Evolutionary conservation across 2,888 invertebrate species (phyloP).

Genomic region (Itoplectis maculator): DNA sequence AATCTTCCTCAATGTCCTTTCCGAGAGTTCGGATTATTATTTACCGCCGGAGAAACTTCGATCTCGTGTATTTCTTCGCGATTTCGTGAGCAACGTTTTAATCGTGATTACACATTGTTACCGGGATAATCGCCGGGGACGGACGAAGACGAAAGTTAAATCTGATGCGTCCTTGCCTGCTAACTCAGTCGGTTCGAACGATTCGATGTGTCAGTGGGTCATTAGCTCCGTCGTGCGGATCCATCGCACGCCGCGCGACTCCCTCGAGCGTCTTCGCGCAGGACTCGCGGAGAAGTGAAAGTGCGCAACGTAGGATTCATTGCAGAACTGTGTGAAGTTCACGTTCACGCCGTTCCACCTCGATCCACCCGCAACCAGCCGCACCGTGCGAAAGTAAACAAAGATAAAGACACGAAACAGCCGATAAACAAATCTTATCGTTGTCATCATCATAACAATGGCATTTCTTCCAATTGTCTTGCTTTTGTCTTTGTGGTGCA

Average conservation of each 20-base stretch:
- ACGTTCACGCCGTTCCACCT: conserved; percentile 79
- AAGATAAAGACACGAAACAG: background rate
- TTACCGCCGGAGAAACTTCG: background rate
- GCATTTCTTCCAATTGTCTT: conserved; percentile 4
- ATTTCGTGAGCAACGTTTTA: background rate
- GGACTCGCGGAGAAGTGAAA: conserved; percentile 79
- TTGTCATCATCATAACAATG: background rate
- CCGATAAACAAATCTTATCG: background rate
- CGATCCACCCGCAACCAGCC: conserved; percentile 49
- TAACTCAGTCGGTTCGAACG: conserved; percentile 50
- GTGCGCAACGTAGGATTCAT: conserved; percentile 74
- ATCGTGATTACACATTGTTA: conserved; percentile 1
- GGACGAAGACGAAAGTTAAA: conserved; percentile 40
- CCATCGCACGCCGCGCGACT: conserved; percentile 65
- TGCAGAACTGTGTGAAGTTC: conserved; percentile 81
- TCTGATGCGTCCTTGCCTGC: conserved; percentile 56
- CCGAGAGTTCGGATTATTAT: background rate
- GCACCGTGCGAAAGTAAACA: background rate
- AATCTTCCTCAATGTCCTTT: conserved; percentile 27
- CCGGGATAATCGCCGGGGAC: background rate
- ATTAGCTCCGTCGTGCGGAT: conserved; percentile 80
- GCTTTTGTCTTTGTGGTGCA: background rate
- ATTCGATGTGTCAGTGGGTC: conserved; percentile 81
- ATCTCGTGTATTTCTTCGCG: conserved; percentile 1
- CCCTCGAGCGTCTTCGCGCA: conserved; percentile 2